A percentile compares a stretch with the other conserved stretches of the same genome.
Conservation (phyloP, 2,888 invertebrate species). For the Ashinkailepas kermadecensis region DNA sequence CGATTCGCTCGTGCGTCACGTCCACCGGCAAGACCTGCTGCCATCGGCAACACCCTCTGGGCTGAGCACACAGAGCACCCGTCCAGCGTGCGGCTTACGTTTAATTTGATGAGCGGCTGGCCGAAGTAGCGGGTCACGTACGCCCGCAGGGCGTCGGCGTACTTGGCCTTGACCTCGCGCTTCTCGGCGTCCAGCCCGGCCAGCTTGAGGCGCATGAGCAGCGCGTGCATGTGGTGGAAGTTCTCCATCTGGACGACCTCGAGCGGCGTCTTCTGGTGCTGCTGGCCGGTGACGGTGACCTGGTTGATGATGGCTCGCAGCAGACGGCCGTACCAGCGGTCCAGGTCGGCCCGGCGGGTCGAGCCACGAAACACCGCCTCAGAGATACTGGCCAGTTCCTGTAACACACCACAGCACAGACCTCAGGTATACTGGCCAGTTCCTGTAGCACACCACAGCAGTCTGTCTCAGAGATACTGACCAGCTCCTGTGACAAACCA, state of each 20-base stretch:
- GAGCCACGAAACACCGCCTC: conserved; percentile 81
- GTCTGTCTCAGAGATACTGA: too few relatives aligned
- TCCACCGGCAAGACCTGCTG: too few relatives aligned
- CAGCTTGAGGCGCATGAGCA: conserved; percentile 81
- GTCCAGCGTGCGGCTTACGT: conserved; percentile 51
- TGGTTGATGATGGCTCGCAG: conserved; percentile 77
- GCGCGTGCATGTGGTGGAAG: conserved; percentile 84
- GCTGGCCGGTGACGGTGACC: conserved; percentile 45
- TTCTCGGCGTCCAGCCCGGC: conserved; percentile 74
- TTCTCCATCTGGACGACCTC: conserved; percentile 92
- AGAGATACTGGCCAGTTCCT: conserved; percentile 73
- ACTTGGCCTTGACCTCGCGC: conserved; percentile 82
- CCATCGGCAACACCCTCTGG: too few relatives aligned
- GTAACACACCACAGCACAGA: background rate
- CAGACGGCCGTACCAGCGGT: conserved; percentile 79
- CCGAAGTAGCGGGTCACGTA: conserved; percentile 96
- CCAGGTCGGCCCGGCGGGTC: conserved; percentile 78
- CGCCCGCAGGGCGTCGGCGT: conserved; percentile 76
- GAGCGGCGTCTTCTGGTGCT: conserved; percentile 84
- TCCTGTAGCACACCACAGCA: too few relatives aligned
- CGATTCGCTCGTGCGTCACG: too few relatives aligned
- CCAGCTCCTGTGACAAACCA: too few relatives aligned
- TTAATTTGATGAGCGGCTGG: conserved; percentile 79
- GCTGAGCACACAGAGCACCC: too few relatives aligned
- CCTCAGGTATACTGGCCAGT: too few relatives aligned